Percentiles rank a stretch among this genome's conserved stretches.
Conservation (phyloP, 2,113 vertebrate species). For the Canis aureus region DNA sequence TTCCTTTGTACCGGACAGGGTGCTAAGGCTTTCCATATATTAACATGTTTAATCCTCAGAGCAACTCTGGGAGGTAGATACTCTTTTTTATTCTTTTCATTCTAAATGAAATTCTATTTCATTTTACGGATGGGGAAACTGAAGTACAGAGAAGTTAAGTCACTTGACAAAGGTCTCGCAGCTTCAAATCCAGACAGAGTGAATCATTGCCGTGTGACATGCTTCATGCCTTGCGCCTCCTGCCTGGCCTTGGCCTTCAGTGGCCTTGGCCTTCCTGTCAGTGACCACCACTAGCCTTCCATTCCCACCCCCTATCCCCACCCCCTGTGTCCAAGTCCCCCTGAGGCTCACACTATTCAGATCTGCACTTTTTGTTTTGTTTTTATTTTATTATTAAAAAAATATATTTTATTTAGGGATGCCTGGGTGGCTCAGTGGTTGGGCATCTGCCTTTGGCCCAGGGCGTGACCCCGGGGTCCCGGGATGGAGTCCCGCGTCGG, state of each 20-base stretch:
- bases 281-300: not conserved
- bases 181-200: not conserved
- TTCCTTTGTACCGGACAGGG: too few species aligned
- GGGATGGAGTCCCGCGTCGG: too few species aligned
- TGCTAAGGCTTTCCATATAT: not conserved
- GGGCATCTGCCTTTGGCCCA: too few species aligned
- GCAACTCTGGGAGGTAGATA: not conserved
- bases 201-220: fast-evolving
- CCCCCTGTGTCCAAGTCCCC: fast-evolving
- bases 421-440: too few species aligned
- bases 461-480: fast-evolving
- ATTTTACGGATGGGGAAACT: not conserved
- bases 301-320: too few species aligned
- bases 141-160: not conserved
- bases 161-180: not conserved
- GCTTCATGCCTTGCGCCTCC: fast-evolving
- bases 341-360: fast-evolving
- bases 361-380: too few species aligned
- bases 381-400: too few species aligned
- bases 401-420: too few species aligned
- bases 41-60: not conserved
- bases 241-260: not conserved
- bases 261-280: not conserved
- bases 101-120: too few species aligned
- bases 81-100: not conserved